These are phyloP conservation scores for Pao palembangensis DNA, from an alignment of 2,113 vertebrate genomes.

Conservation along the genomic window DNA sequence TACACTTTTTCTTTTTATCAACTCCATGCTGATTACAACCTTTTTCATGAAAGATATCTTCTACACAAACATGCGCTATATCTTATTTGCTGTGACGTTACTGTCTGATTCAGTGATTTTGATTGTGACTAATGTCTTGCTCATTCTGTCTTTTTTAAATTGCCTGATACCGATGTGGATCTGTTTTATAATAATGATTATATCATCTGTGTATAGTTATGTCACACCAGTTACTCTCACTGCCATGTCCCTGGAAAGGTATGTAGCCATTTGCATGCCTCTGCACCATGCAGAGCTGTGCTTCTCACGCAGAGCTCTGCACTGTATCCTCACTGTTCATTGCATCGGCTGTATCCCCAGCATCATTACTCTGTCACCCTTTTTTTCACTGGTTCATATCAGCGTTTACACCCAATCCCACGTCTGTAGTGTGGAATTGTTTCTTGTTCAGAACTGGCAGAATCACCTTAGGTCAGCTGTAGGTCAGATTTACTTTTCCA, in stretches of 20 bases:
- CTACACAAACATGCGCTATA: slow-evolving; percentile 47
- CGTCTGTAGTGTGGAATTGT: slow-evolving; percentile 7
- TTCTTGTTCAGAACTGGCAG: slow-evolving; percentile 50
- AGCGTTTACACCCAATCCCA: accelerated
- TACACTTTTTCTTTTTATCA: slow-evolving; percentile 30
- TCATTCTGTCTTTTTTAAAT: background rate
- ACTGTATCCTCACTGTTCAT: slow-evolving; percentile 42
- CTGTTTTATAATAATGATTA: slow-evolving; percentile 21
- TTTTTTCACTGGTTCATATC: slow-evolving; percentile 1
- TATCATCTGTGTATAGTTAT: background rate
- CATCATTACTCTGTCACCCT: slow-evolving; percentile 6
- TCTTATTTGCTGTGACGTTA: slow-evolving; percentile 56
- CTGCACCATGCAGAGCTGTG: slow-evolving; percentile 51
- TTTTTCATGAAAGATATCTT: slow-evolving; percentile 46
- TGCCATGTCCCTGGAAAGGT: slow-evolving; percentile 60
- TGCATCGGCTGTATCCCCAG: slow-evolving; percentile 21
- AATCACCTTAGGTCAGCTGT: slow-evolving; percentile 22
- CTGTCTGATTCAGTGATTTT: slow-evolving; percentile 52
- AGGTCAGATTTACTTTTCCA: slow-evolving; percentile 47
- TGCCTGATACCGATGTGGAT: slow-evolving; percentile 9
- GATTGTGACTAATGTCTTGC: slow-evolving; percentile 15
- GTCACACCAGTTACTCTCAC: slow-evolving; percentile 49
- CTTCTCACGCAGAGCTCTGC: slow-evolving; percentile 13
- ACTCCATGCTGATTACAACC: slow-evolving; percentile 38
- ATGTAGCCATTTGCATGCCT: slow-evolving; percentile 59